Base-by-base conservation (phyloP, 1,140 invertebrate species). In the Neoseiulus cucumeris region DNA sequence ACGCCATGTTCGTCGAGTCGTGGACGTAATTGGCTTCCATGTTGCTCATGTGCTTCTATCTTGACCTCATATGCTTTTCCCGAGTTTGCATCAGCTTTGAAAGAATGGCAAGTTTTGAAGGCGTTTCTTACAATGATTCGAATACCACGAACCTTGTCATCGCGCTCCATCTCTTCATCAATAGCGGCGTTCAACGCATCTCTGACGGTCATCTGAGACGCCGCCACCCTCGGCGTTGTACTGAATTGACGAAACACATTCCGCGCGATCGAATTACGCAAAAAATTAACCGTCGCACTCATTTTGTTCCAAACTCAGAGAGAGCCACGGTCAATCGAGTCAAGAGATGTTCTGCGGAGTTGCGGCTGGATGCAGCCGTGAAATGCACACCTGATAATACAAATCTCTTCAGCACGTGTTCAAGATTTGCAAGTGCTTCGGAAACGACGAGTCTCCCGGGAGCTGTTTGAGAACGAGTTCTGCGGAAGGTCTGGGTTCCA, bases 111-210 rank as follows among this genome's bases (percentile, higher is more conserved):
- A 6, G 33, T 9, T 4, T 9, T 39, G 9, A 39, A 39, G 33
- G 33, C 33, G 33, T 39, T 39, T 39, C 33, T 64, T 0, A 44
- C 45, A 66, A 7, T 0, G 25, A 66, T 9, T 17, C 33, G 33
- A 39, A 39, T 39, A 6, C 33, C 9, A 39, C 9, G n/a, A 28
- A 51, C 41, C 66, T 82, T 83, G 33, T 96, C 89, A 76, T 99
- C 95, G 67, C 85, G 81, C 73, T 87, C 85, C 82, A 99, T 87
- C 79, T 98, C 95, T 75, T 99, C 95, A 75, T 98, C 93, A 72
- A 98, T 80, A 0, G 95, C 96, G 39, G 85, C 80, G 78, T 98
- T 98, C 9, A 98, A 76, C 17, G 95, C 95, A 86, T 99, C 95
- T 74, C 95, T 79, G 0, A 98, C 91, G 2, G 88, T 93, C 80